Percentiles rank a stretch among this genome's conserved stretches.
These are phyloP conservation scores for Oscheius sp. DNA, from an alignment of 1,140 invertebrate species.

Conservation along the genomic window DNA sequence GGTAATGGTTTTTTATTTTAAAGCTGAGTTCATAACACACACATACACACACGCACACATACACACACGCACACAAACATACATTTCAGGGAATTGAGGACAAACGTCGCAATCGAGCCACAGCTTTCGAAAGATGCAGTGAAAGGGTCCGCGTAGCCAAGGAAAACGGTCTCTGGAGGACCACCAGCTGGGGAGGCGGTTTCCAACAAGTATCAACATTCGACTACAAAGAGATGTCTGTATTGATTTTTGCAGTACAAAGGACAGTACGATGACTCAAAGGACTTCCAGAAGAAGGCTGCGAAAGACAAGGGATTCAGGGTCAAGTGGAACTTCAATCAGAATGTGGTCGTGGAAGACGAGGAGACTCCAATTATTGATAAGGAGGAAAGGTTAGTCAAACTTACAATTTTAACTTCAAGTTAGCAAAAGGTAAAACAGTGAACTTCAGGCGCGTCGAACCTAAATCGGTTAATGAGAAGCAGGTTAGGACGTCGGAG, in stretches of 20 bases:
- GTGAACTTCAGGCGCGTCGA: slow-evolving; percentile 7
- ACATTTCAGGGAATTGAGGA: slow-evolving; percentile 26
- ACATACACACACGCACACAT: neutral
- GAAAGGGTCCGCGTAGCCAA: slow-evolving; percentile 52
- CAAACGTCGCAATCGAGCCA: slow-evolving; percentile 18
- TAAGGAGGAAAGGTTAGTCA: neutral
- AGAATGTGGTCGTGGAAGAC: slow-evolving; percentile 47
- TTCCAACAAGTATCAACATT: slow-evolving; percentile 48
- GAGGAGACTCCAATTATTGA: neutral
- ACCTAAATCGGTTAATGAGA: neutral
- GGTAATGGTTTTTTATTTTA: slow-evolving; percentile 34
- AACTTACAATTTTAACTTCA: neutral
- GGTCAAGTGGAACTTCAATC: slow-evolving; percentile 58
- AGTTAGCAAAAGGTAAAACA: neutral
- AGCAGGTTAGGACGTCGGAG: neutral
- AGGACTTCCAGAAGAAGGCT: slow-evolving; percentile 37
- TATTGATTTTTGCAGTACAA: slow-evolving; percentile 48
- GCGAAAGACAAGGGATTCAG: slow-evolving; percentile 48
- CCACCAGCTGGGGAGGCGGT: slow-evolving; percentile 55
- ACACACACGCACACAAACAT: neutral
- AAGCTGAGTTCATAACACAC: neutral
- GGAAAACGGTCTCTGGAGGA: slow-evolving; percentile 54
- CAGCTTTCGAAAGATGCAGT: slow-evolving; percentile 28
- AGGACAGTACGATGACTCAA: slow-evolving; percentile 53
- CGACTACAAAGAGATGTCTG: slow-evolving; percentile 7